phyloP scores from a whole-genome alignment of 2,797 vertebrate species.

The Microcaecilia unicolor region DNA sequence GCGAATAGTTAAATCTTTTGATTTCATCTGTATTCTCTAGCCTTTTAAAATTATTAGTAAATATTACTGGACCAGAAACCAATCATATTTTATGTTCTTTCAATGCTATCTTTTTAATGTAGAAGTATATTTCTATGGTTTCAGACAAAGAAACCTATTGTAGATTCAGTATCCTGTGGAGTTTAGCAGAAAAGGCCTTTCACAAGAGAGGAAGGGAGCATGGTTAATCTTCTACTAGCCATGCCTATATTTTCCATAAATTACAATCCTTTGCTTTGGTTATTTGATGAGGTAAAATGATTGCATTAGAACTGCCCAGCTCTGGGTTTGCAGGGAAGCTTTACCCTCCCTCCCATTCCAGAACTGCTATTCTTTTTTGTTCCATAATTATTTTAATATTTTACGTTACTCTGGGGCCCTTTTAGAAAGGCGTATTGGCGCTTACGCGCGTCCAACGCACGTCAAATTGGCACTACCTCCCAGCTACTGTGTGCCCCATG shows the following conservation, averaged over 20 bases:
- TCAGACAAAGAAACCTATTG: constrained; percentile 1
- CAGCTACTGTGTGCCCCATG: too few species aligned
- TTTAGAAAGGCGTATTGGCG: too few species aligned
- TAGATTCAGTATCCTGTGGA: background rate
- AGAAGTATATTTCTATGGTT: background rate
- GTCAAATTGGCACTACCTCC: too few species aligned
- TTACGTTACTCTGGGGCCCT: too few species aligned
- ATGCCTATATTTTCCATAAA: constrained; percentile 11
- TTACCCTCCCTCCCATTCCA: too few species aligned
- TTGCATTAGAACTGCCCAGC: too few species aligned
- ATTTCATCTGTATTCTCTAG: background rate
- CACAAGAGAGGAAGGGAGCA: constrained; percentile 4
- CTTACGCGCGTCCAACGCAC: too few species aligned
- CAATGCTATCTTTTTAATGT: background rate
- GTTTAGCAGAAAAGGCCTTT: background rate
- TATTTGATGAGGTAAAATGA: too few species aligned
- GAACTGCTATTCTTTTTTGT: too few species aligned
- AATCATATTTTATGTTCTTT: background rate
- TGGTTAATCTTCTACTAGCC: constrained; percentile 4
- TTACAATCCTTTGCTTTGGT: too few species aligned
- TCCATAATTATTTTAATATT: too few species aligned
- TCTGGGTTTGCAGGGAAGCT: too few species aligned
- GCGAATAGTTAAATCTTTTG: background rate
- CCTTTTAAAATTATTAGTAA: background rate
- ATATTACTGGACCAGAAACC: background rate